Conservation (phyloP, 2,113 vertebrate genomes). For the Rhinolophus sinicus region DNA sequence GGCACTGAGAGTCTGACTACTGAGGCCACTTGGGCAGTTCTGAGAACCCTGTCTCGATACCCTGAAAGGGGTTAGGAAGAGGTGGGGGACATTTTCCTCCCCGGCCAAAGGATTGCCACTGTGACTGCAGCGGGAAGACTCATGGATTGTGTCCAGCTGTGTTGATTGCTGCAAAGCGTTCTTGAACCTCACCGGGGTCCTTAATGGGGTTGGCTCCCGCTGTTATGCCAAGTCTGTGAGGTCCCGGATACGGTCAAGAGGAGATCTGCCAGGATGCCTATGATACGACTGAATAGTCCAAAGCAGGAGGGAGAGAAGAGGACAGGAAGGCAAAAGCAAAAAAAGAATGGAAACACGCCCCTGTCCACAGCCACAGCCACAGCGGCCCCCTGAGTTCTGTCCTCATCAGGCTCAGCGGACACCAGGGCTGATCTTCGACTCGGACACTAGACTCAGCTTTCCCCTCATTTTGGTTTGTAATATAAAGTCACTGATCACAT, state of each 20-base stretch:
- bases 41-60: neutral
- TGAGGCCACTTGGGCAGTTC: neutral
- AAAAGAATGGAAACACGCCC: neutral
- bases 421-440: neutral
- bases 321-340: neutral
- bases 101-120: neutral
- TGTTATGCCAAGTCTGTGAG: neutral
- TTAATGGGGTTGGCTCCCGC: neutral
- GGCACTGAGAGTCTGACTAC: neutral
- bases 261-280: neutral
- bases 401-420: neutral
- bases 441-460: neutral
- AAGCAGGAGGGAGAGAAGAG: neutral
- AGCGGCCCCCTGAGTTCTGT: neutral
- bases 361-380: fast-evolving
- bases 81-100: neutral
- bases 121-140: neutral
- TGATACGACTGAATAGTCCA: neutral
- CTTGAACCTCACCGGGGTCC: too few relatives aligned
- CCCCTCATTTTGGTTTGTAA: neutral
- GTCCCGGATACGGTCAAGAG: neutral
- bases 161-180: neutral
- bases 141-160: neutral
- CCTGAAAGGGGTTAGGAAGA: neutral
- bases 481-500: neutral